Base-by-base conservation (phyloP, 2,113 vertebrate genomes). In the Platichthys flesus region DNA sequence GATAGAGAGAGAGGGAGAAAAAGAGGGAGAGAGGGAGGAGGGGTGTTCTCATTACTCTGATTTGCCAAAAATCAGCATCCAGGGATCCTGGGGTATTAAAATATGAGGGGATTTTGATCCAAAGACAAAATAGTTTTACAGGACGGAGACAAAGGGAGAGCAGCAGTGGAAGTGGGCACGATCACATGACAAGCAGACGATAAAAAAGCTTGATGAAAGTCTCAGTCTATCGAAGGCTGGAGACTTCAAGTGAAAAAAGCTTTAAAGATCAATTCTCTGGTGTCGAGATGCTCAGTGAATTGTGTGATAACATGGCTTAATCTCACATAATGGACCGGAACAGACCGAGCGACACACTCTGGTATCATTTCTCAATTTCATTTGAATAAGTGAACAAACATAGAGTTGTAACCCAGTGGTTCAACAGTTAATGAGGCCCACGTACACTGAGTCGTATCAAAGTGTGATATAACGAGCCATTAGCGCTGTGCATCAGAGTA, bases 61-160 rank as follows among this genome's bases (percentile, higher is more conserved):
- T 85, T 74, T 76, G 23, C 35, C 71, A 58, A 82, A 79, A 31
- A 78, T 70, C 37, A 65, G n/a, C 67, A 71, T 67, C 54, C 66
- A 60, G 57, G 24, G 65, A 71, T 42, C 18, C 57, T 71, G 51
- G 2, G 16, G 45, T 66, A 66, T 63, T 16, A 71, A 21, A 35
- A 15, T 24, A 51, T 54, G 51, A 20, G 40, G 42, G 14, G 0
- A 68, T 75, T 84, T 74, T 64, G 68, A 56, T 26, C 16, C 47
- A 9, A 49, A 61, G 58, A 67, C 4, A 65, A 66, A 61, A 78
- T 0, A 10, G 21, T 31, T 23, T 58, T 23, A 21, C 40, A 0
- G 37, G 31, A 70, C 24, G 20, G 45, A 61, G 45, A 71, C 45
- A 49, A 49, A 18, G 16, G 45, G 15, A 18, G 16, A 6, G 45